phyloP scores from a whole-genome alignment of 2,888 invertebrate genomes.

The Cosmia pyralina region DNA sequence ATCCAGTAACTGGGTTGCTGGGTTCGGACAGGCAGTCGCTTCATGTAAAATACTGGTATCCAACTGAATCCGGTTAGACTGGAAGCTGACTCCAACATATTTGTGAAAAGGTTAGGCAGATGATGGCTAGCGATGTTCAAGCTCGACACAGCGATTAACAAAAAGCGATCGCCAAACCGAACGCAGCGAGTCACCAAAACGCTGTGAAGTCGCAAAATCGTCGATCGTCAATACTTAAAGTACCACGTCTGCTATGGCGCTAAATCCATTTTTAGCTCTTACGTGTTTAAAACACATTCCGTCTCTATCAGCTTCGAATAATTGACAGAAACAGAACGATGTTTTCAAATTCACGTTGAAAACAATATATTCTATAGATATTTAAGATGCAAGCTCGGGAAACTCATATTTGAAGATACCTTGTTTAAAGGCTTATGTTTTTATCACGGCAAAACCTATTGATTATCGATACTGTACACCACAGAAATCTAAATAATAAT shows the following conservation, averaged over 20 bases:
- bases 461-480: too few relatives aligned
- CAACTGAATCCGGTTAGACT: neutral
- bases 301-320: neutral
- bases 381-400: too few relatives aligned
- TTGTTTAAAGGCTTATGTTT: too few relatives aligned
- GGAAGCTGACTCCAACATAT: neutral
- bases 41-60: neutral
- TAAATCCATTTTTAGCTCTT: neutral
- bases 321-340: neutral
- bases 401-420: too few relatives aligned
- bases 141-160: neutral
- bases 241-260: neutral
- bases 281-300: neutral
- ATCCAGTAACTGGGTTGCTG: neutral
- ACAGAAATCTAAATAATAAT: too few relatives aligned
- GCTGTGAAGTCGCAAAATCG: neutral
- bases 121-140: neutral
- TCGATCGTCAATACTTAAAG: neutral
- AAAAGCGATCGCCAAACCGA: neutral
- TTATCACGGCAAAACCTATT: too few relatives aligned
- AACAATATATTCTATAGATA: too few relatives aligned
- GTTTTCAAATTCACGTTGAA: neutral
- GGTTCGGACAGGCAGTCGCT: too few relatives aligned
- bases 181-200: neutral
- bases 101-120: neutral